Evolutionary conservation across 2,113 vertebrate species (phyloP).

Genomic region (Hyla sarda): DNA sequence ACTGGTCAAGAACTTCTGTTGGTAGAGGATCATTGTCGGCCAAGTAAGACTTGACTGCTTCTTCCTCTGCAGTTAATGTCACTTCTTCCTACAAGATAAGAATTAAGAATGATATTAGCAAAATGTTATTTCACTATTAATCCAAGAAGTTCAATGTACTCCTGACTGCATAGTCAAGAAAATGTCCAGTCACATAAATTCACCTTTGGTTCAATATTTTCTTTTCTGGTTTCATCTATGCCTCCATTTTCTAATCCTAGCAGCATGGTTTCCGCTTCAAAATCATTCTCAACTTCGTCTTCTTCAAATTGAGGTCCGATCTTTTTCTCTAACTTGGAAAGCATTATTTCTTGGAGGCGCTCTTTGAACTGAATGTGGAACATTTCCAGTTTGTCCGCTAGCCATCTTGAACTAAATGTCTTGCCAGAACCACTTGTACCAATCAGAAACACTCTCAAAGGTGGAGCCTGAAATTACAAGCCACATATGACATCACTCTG

Average conservation of each 20-base stretch:
- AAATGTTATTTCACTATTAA: not conserved
- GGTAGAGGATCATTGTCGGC: constrained; percentile 73
- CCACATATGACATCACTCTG: not conserved
- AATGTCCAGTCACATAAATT: not conserved
- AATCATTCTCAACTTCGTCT: constrained; percentile 73
- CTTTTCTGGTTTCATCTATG: not conserved
- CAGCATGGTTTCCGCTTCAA: constrained; percentile 62
- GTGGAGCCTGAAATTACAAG: constrained; percentile 78
- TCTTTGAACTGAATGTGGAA: constrained; percentile 94
- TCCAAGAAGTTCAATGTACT: not conserved
- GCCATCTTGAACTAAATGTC: constrained; percentile 77
- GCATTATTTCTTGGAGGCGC: constrained; percentile 84
- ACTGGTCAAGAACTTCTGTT: constrained; percentile 77
- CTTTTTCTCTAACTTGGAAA: constrained; percentile 80
- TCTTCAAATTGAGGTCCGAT: constrained; percentile 75
- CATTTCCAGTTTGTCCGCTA: constrained; percentile 84
- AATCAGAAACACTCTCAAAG: constrained; percentile 82
- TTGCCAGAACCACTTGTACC: constrained; percentile 87
- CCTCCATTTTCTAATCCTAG: constrained; percentile 54
- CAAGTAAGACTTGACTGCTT: constrained; percentile 82
- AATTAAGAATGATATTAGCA: not conserved
- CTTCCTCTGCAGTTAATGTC: constrained; percentile 82
- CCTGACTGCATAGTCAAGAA: not conserved
- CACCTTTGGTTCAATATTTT: constrained; percentile 23
- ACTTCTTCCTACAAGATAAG: constrained; percentile 65